These are phyloP conservation scores for Stenodera caucasica DNA, from an alignment of 2,888 invertebrate species.

Conservation along the genomic window DNA sequence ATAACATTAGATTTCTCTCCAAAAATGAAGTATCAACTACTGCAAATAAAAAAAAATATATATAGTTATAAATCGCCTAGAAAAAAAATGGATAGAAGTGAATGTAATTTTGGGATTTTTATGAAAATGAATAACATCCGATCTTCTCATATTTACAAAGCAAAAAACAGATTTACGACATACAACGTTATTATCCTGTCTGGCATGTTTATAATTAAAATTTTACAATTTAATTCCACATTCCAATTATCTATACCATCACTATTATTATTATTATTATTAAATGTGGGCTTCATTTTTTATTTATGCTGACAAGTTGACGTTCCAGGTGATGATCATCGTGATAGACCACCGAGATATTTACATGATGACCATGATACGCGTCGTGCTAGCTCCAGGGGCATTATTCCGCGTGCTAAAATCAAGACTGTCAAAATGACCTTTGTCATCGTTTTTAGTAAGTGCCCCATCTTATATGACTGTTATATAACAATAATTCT, in stretches of 20 bases:
- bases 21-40: neutral
- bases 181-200: neutral
- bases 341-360: conserved; percentile 43
- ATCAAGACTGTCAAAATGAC: conserved; percentile 98
- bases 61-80: too few relatives aligned
- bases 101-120: too few relatives aligned
- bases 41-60: too few relatives aligned
- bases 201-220: conserved; percentile 20
- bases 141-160: too few relatives aligned
- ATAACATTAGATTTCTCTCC: neutral
- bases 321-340: conserved; percentile 47
- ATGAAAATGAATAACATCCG: too few relatives aligned
- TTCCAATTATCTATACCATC: too few relatives aligned
- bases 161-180: neutral
- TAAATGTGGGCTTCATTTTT: neutral
- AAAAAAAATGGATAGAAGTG: too few relatives aligned
- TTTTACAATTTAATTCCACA: conserved; percentile 13
- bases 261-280: too few relatives aligned
- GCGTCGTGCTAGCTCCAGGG: conserved; percentile 84
- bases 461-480: too few relatives aligned
- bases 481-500: too few relatives aligned
- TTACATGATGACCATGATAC: conserved; percentile 56
- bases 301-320: neutral
- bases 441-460: conserved; percentile 91
- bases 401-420: conserved; percentile 92